Evolutionary conservation across 2,797 vertebrate species (phyloP), one percentile per base, ranked within the genome.

Genomic region (Hemibagrus guttatus): DNA sequence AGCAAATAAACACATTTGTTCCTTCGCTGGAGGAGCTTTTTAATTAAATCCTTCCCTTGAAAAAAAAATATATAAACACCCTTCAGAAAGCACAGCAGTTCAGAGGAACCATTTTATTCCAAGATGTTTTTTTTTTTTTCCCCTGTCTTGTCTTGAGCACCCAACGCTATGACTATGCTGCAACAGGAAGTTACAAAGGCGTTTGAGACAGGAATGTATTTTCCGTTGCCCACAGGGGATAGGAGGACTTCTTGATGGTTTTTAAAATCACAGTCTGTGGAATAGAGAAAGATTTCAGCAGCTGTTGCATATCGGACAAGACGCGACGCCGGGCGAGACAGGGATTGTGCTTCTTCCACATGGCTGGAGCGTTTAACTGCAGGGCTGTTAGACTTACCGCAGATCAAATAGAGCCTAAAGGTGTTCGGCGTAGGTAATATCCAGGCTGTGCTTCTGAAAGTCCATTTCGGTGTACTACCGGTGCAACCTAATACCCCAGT

Each of bases 1-100:
- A 92, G 88, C 87, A 84, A 90, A 86, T 90, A 89, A 92, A 89
- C 85, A 85, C 42, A 90, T 89, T 19, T 35, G 35, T 83, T 86
- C 90, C 86, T 28, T 84, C 52, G 63, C 86, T 89, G 39, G 87
- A 88, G 59, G 87, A 89, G 82, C 78, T 85, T 84, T 81, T 87
- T 91, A 87, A 90, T 91, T 88, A 90, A 86, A 89, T 68, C 71
- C 78, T 74, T 85, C 21, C 46, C 49, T 81, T 52, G 42, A 79
- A 78, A 61, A 84, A 75, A 28, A 82, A 13, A 21, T 28, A 81
- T 46, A 46, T 74, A 88, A 82, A 83, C 52, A 69, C 28, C 61
- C 61, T 83, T 68, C 19, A 69, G 52, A 79, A 87, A 78, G 12
- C 3, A 17, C 61, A 21, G 9, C 39, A 72, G 26, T 84, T 83